phyloP scores from a whole-genome alignment of 2,888 invertebrate genomes.

The Cheilosia scutellata region DNA sequence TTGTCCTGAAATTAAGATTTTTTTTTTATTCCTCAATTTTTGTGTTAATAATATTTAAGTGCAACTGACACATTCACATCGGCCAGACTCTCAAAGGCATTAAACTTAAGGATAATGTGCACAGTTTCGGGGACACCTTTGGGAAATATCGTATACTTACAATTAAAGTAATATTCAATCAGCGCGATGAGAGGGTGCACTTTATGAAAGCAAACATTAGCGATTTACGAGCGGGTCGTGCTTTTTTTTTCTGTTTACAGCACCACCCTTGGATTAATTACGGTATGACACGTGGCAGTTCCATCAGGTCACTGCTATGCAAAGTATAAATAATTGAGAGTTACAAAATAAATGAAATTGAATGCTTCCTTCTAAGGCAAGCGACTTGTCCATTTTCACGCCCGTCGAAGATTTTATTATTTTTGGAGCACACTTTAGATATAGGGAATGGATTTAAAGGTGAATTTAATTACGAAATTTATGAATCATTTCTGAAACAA shows the following conservation, averaged over 20 bases:
- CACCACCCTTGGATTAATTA: slow-evolving; percentile 66
- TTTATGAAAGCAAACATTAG: slow-evolving; percentile 70
- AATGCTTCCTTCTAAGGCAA: slow-evolving; percentile 56
- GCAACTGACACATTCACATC: slow-evolving; percentile 66
- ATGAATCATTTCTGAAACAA: neutral
- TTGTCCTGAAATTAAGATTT: slow-evolving; percentile 36
- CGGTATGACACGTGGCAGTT: slow-evolving; percentile 67
- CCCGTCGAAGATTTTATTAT: slow-evolving; percentile 40
- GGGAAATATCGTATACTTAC: slow-evolving; percentile 29
- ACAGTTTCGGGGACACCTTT: slow-evolving; percentile 51
- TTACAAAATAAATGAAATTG: slow-evolving; percentile 53
- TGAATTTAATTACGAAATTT: slow-evolving; percentile 59
- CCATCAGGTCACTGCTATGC: slow-evolving; percentile 65
- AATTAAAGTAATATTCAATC: slow-evolving; percentile 60
- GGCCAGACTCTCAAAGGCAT: slow-evolving; percentile 33
- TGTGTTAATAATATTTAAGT: slow-evolving; percentile 54
- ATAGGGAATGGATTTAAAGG: slow-evolving; percentile 30
- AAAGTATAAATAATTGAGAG: slow-evolving; percentile 37
- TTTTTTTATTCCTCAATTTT: slow-evolving; percentile 25
- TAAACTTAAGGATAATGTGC: slow-evolving; percentile 37
- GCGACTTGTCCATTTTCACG: slow-evolving; percentile 69
- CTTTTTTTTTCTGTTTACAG: slow-evolving; percentile 5
- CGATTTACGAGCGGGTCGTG: slow-evolving; percentile 26
- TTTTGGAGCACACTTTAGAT: slow-evolving; percentile 31
- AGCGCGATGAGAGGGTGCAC: slow-evolving; percentile 51